These are phyloP conservation scores for Arenaria interpres DNA, from an alignment of 2,113 vertebrate genomes.

Conservation along the genomic window DNA sequence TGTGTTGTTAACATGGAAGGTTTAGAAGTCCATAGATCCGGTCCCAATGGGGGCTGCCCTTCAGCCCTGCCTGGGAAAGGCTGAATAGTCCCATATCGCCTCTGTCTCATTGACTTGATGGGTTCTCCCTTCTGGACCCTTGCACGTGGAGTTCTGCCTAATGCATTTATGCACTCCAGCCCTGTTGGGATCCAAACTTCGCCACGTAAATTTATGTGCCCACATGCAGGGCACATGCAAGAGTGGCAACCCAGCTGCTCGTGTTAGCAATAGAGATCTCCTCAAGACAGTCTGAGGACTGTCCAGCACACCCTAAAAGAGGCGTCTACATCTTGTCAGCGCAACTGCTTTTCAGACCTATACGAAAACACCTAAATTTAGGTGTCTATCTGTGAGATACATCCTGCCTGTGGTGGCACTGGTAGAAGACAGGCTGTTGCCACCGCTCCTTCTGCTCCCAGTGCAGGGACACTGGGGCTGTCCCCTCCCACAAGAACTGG, in stretches of 20 bases:
- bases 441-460: background rate
- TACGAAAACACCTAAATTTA: background rate
- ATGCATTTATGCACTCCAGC: too few species aligned
- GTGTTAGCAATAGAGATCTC: too few species aligned
- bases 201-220: background rate
- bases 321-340: background rate
- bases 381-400: background rate
- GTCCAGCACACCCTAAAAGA: background rate
- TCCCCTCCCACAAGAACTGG: background rate
- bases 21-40: background rate
- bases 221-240: background rate
- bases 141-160: too few species aligned
- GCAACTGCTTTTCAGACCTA: background rate
- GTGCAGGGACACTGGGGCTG: background rate
- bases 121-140: too few species aligned
- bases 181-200: background rate
- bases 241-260: background rate
- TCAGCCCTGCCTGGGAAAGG: background rate
- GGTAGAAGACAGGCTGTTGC: background rate
- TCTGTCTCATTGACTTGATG: too few species aligned
- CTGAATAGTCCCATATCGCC: too few species aligned
- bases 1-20: background rate
- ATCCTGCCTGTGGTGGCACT: background rate
- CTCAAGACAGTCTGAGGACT: background rate
- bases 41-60: background rate